phyloP scores from a whole-genome alignment of 2,797 vertebrate species.

The Phylloscopus collybita region DNA sequence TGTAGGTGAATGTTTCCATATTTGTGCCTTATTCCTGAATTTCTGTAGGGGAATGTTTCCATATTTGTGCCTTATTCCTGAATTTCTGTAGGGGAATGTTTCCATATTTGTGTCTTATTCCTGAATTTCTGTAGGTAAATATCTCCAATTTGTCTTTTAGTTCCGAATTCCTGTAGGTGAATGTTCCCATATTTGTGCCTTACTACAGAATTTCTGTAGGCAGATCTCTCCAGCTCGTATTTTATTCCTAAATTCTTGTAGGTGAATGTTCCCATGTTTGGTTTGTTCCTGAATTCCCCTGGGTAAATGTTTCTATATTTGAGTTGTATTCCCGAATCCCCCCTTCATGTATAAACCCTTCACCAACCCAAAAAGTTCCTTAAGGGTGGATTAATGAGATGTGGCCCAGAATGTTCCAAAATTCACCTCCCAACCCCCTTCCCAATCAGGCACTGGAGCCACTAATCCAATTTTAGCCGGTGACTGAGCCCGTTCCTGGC shows the following conservation, averaged over 20 bases:
- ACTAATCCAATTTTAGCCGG: slow-evolving; percentile 40
- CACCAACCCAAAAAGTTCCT: neutral
- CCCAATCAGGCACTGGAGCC: slow-evolving; percentile 35
- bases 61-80: neutral
- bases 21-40: neutral
- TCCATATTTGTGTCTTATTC: fast-evolving
- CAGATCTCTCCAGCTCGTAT: neutral
- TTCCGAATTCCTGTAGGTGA: too few relatives aligned
- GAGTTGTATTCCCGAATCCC: neutral
- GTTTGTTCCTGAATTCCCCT: neutral
- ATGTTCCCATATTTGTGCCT: too few relatives aligned
- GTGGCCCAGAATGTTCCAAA: neutral
- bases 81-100: fast-evolving
- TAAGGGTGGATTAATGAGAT: neutral
- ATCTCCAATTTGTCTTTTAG: too few relatives aligned
- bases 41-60: too few relatives aligned
- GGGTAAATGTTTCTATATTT: fast-evolving
- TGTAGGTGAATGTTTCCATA: too few relatives aligned
- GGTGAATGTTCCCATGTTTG: fast-evolving
- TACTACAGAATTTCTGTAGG: too few relatives aligned
- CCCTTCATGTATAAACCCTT: fast-evolving
- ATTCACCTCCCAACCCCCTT: neutral
- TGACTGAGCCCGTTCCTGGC: neutral
- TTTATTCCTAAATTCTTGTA: neutral
- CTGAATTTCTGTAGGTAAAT: too few relatives aligned